Conservation (phyloP, 2,888 invertebrate species). For the Meandrusa payeni region DNA sequence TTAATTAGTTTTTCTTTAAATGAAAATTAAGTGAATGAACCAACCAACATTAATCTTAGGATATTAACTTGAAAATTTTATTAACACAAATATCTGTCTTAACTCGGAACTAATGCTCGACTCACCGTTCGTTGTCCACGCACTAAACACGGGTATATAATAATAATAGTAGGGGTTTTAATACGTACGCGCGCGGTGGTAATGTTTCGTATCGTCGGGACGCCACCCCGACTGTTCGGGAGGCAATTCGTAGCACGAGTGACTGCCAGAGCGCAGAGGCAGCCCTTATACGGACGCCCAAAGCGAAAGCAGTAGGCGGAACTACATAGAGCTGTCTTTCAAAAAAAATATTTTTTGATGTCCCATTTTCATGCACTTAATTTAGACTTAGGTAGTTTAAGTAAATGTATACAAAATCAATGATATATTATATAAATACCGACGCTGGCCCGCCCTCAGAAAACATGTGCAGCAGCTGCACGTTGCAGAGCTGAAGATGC, state of each 20-base stretch:
- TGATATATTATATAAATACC: neutral
- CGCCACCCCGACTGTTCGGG: slow-evolving; percentile 64
- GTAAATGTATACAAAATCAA: no score
- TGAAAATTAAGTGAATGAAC: no score
- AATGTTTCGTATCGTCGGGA: slow-evolving; percentile 37
- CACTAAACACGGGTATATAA: slow-evolving; percentile 17
- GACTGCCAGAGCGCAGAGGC: slow-evolving; percentile 43
- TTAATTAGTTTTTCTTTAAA: no score
- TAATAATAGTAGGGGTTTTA: slow-evolving; percentile 20
- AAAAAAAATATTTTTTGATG: neutral
- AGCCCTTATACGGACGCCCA: slow-evolving; percentile 64
- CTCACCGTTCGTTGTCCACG: slow-evolving; percentile 16
- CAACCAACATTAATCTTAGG: no score
- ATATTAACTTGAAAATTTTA: no score
- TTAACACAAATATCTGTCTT: no score
- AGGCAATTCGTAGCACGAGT: slow-evolving; percentile 62
- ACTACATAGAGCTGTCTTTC: slow-evolving; percentile 32
- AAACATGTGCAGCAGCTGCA: no score
- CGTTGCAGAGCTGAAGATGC: no score
- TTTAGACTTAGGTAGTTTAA: no score
- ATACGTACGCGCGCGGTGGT: slow-evolving; percentile 74
- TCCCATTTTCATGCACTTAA: neutral
- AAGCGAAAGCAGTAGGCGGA: slow-evolving; percentile 58
- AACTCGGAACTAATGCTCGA: slow-evolving; percentile 12
- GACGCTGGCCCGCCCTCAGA: no score